phyloP scores from a whole-genome alignment of 2,113 vertebrate species.

The Coracopsis vasa region DNA sequence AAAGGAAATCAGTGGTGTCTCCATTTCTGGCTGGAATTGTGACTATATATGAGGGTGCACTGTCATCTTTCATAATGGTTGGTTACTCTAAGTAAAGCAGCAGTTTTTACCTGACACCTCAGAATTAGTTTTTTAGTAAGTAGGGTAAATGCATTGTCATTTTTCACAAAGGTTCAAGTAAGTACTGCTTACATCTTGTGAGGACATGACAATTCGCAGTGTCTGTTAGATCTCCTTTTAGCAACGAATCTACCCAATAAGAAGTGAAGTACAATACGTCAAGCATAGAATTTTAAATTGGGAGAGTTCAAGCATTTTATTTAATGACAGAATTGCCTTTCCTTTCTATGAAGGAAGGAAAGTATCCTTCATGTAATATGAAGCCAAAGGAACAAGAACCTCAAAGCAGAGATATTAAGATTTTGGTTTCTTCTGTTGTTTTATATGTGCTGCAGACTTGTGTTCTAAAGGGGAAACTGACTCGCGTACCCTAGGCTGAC shows the following conservation, averaged over 20 bases:
- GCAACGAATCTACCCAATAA: neutral
- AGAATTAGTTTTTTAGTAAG: neutral
- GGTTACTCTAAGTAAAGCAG: neutral
- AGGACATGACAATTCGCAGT: neutral
- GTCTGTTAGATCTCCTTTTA: neutral
- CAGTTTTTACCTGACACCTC: neutral
- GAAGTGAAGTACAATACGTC: neutral
- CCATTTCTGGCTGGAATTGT: neutral
- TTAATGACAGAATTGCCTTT: neutral
- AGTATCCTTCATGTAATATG: neutral
- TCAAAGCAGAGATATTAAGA: neutral
- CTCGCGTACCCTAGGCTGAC: neutral
- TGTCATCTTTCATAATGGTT: neutral
- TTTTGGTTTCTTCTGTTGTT: neutral
- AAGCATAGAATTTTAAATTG: neutral
- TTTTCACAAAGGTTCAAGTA: neutral
- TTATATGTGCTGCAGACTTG: neutral
- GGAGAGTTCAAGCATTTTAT: neutral
- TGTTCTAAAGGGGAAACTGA: neutral
- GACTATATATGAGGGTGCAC: neutral
- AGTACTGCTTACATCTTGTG: neutral
- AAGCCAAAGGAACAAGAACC: neutral
- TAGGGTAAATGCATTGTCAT: neutral
- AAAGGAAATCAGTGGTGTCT: neutral
- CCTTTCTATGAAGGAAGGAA: neutral